Base-by-base conservation (phyloP, 2,888 invertebrate genomes). In the Schizaphis graminum region DNA sequence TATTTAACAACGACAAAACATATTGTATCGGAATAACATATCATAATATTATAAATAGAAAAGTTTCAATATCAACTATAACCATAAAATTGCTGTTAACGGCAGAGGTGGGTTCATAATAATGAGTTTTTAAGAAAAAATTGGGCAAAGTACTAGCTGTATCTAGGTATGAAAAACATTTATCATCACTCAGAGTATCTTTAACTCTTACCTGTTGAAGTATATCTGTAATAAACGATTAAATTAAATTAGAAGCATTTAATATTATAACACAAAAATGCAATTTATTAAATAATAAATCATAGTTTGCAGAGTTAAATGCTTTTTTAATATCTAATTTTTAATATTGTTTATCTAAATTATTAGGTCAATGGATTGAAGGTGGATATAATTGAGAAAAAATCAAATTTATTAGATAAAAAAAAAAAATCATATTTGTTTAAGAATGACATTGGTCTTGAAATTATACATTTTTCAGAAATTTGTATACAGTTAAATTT, bases 231-330 rank as follows among this genome's bases (percentile, higher is more conserved):
- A 57, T 57, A 57, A 89, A 41, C 16, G 26, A 35, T 56, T 56
- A 47, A 56, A 89, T 89, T 89, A 41, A 89, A 89, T 89, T 89
- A 56, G 57, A 57, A 11, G 86, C 47, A 88, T n/a, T 88, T 41
- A 11, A 5, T 56, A 26, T 35, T 24, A 89, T 89, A 3, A 53
- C 53, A 35, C 35, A 88, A 35, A n/a, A 88, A 53, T 89, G 26
- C 7, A 89, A 44, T 41, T 89, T 41, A 41, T 56, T 57, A 26
- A 41, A 56, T 41, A 57, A 41, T 57, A 41, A 56, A 0, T 89
- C 26, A 57, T 89, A 47, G 24, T 89, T 89, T 21, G 53, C 87
- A 5, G 24, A 49, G 53, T 53, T 53, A 88, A 53, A 88, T 4
- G 26, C 53, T 53, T 53, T 53, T 88, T 88, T 89, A 35, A 88